Evolutionary conservation across 2,797 vertebrate genomes (phyloP), one percentile per base, ranked within the genome.

Genomic region (Heteromormyrus szaboi): DNA sequence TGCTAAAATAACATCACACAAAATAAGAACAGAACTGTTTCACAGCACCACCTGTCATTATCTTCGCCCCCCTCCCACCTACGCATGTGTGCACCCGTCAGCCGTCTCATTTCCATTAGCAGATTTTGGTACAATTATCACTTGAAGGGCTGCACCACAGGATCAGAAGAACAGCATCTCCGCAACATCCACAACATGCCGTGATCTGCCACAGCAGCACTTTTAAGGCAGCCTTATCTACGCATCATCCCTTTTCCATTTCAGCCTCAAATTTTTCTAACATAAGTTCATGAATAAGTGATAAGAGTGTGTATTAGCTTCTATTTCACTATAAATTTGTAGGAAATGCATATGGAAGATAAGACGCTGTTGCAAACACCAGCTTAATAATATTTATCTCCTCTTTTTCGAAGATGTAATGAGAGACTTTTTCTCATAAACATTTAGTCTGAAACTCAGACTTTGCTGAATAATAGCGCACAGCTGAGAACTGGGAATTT

Each of bases 281-380:
- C 86, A 68, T 22, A 1, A 89, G 89, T 90, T 93, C 93, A 95
- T 95, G 95, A 95, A 96, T 95, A 95, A 96, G 93, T 95, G 93
- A 96, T 94, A 92, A 90, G 86, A 87, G 89, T 90, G 87, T 87
- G 93, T 92, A 91, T 91, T 91, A 91, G 93, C 93, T 93, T 93
- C 93, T 89, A 17, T 87, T 41, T 92, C 90, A 92, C 91, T 91
- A 94, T 96, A 95, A 95, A 95, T 93, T 92, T 94, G 92, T 91
- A 93, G 92, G 92, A 95, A 94, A 93, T 95, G 94, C 96, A 96
- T 95, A 96, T 94, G 92, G 92, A 92, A 95, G 95, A 95, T 94
- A 94, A 95, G 96, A 95, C 93, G 93, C 92, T 79, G 91, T 92
- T 91, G 93, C 95, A 94, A 95, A 94, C 91, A 91, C 92, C 62